Evolutionary conservation across 2,797 vertebrate genomes (phyloP), one percentile per base, ranked within the genome.

Genomic region (Rousettus madagascariensis): DNA sequence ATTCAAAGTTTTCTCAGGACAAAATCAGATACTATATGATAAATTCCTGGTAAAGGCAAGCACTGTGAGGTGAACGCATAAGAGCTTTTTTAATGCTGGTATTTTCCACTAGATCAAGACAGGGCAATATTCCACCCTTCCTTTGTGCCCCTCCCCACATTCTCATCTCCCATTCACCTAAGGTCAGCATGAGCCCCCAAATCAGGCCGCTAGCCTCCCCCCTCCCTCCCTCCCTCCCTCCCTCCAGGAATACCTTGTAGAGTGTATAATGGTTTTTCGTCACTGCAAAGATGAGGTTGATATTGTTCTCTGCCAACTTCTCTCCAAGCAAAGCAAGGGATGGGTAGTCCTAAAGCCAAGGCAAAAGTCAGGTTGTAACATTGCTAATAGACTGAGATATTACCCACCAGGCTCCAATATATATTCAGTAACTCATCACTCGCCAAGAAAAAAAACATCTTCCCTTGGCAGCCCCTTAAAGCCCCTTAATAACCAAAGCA

Each of bases 231-330:
- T 46, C 61, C 77, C 30, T 53, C 16, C 3, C 24, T 3, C 69
- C 71, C 33, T 19, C 49, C 38, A 46, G 0, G 0, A 53, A 41
- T 98, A 99, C 99, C 99, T 99, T 99, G 97, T 99, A 99, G 96
- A 99, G 99, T 66, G 99, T 97, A 11, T 99, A 99, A 46, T 99
- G 98, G 57, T 97, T 98, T 97, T 99, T 99, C 0, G 99, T 99
- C 80, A 99, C 99, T 0, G 99, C 99, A 0, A 99, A 99, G 97
- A 99, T 99, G 82, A 99, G 99, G 95, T 99, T 99, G 98, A 99
- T 99, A 98, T 99, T 99, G 97, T 99, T 99, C 98, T 99, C 99
- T 2, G 99, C 99, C 55, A 99, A 97, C 95, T 99, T 99, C 97
- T 99, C 99, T 75, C 99, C 99, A 59, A 99, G 99, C 69, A 99